These are phyloP conservation scores for Hermetia illucens DNA, from an alignment of 1,140 invertebrate species.

Conservation along the genomic window DNA sequence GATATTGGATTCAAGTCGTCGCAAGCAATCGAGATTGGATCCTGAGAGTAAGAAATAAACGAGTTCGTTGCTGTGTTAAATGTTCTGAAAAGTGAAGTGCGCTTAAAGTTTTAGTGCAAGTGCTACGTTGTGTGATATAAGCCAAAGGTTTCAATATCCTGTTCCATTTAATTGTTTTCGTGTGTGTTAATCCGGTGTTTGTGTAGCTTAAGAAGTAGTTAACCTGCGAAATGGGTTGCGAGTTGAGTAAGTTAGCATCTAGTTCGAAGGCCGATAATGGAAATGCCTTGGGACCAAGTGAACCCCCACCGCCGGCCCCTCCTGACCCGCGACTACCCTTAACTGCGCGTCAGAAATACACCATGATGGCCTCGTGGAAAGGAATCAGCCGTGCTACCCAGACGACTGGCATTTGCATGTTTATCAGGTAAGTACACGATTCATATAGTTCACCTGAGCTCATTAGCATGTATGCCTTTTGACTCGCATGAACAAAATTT, in stretches of 20 bases:
- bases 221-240: constrained; percentile 57
- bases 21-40: no score
- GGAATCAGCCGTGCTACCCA: constrained; percentile 75
- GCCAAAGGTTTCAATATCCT: no score
- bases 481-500: no score
- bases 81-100: no score
- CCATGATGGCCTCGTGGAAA: constrained; percentile 79
- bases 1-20: no score
- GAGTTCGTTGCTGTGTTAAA: no score
- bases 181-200: not conserved
- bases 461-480: no score
- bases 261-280: constrained; percentile 5
- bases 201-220: not conserved
- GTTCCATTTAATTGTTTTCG: not conserved
- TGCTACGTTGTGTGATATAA: no score
- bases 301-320: constrained; percentile 35
- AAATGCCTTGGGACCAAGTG: constrained; percentile 5
- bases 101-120: no score
- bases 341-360: constrained; percentile 74
- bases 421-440: constrained; percentile 68
- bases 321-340: constrained; percentile 67
- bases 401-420: constrained; percentile 77
- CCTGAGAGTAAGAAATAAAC: no score
- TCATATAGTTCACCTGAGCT: no score
- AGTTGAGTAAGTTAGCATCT: constrained; percentile 54